Evolutionary conservation across 2,113 vertebrate genomes (phyloP).

Genomic region (Megaceryle torquata): DNA sequence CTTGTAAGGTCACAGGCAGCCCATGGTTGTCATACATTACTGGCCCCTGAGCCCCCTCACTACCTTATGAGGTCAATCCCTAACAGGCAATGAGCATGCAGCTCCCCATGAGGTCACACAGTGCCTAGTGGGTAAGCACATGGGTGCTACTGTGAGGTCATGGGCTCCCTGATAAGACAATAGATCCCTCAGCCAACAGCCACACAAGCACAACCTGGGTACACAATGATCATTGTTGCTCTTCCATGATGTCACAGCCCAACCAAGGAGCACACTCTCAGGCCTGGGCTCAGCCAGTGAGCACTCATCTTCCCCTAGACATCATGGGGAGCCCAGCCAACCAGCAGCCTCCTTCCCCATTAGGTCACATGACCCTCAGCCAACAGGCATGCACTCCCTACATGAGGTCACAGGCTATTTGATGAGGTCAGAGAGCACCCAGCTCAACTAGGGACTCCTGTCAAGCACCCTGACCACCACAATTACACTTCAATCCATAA

Average conservation of each 20-base stretch:
- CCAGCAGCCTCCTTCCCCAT: no score
- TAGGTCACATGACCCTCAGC: rapidly evolving
- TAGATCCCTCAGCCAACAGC: background rate
- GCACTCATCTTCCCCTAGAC: rapidly evolving
- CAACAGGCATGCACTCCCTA: rapidly evolving
- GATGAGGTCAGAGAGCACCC: background rate
- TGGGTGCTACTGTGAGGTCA: background rate
- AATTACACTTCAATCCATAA: background rate
- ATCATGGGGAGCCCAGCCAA: background rate
- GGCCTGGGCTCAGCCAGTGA: rapidly evolving
- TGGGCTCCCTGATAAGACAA: rapidly evolving
- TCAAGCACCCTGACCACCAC: background rate
- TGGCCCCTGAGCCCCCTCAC: background rate
- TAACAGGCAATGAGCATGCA: rapidly evolving
- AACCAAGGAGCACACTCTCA: rapidly evolving
- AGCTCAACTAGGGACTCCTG: background rate
- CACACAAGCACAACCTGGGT: rapidly evolving
- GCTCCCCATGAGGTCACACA: background rate
- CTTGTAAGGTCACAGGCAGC: background rate
- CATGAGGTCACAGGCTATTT: background rate
- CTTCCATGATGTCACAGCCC: rapidly evolving
- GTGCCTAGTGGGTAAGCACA: background rate
- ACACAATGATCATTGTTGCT: rapidly evolving
- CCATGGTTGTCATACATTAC: rapidly evolving
- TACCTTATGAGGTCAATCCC: background rate